Conservation (phyloP, 92 coral and sea anemone species). For the Galaxea fascicularis region DNA sequence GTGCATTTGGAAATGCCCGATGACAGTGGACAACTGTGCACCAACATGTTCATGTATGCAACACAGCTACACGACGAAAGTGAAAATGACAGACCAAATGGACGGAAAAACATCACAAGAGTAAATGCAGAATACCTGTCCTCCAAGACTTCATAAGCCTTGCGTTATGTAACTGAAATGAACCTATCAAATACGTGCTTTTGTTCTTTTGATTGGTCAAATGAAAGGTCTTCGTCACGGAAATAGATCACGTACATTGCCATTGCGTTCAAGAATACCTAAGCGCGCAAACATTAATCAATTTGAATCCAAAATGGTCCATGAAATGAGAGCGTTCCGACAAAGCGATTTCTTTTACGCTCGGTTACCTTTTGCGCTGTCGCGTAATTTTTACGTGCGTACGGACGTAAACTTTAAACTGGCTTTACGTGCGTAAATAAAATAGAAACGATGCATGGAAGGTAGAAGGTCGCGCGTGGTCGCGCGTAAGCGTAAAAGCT, state of each 20-base stretch:
- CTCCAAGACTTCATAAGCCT: too few species aligned
- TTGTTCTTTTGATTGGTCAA: neutral
- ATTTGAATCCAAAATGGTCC: neutral
- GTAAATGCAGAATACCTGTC: too few species aligned
- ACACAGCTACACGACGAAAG: neutral
- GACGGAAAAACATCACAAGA: too few species aligned
- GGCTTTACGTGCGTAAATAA: too few species aligned
- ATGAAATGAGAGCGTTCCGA: neutral
- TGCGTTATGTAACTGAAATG: neutral
- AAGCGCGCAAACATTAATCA: neutral
- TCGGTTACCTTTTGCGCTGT: neutral
- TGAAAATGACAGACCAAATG: too few species aligned
- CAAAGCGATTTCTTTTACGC: neutral
- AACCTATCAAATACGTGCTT: slow-evolving; percentile 1
- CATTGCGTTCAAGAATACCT: neutral
- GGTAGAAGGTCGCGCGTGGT: too few species aligned
- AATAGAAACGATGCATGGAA: too few species aligned
- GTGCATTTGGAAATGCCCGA: neutral
- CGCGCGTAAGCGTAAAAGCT: too few species aligned
- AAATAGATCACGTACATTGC: neutral
- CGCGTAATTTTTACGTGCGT: too few species aligned
- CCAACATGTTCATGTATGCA: neutral
- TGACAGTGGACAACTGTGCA: neutral
- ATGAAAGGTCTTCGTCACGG: neutral
- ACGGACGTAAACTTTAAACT: too few species aligned